These are phyloP conservation scores for Mythimna albipuncta DNA, from an alignment of 2,888 invertebrate species.

Conservation along the genomic window DNA sequence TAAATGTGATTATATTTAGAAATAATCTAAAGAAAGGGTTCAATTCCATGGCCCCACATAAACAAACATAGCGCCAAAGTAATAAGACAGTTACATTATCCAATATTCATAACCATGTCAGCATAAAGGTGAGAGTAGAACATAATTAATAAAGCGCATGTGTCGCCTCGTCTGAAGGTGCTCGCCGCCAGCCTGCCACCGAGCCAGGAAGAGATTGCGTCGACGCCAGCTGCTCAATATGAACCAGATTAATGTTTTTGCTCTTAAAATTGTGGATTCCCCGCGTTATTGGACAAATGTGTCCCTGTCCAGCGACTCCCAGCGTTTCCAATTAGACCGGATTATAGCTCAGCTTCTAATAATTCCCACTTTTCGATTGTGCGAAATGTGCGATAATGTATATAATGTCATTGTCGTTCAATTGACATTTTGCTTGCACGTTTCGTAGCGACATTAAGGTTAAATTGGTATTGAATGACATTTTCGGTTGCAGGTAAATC, in stretches of 20 bases:
- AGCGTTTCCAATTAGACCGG: slow-evolving; percentile 43
- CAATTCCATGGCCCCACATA: not conserved
- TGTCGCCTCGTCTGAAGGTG: slow-evolving; percentile 59
- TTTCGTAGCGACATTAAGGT: slow-evolving; percentile 31
- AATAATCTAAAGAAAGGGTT: not conserved
- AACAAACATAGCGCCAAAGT: slow-evolving; percentile 25
- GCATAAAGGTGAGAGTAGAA: slow-evolving; percentile 53
- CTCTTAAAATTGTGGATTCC: slow-evolving; percentile 50
- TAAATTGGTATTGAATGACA: slow-evolving; percentile 37
- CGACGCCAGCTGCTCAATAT: slow-evolving; percentile 64
- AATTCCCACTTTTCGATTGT: slow-evolving; percentile 26
- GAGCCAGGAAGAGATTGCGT: slow-evolving; percentile 61
- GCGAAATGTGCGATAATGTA: slow-evolving; percentile 28
- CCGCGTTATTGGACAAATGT: slow-evolving; percentile 48
- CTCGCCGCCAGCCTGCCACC: not conserved
- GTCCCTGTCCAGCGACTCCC: slow-evolving; percentile 17
- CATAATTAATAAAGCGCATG: slow-evolving; percentile 64
- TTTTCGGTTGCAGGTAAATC: slow-evolving; percentile 27
- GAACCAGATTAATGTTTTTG: slow-evolving; percentile 67
- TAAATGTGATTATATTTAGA: no score
- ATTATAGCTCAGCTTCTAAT: slow-evolving; percentile 38
- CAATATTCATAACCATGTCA: slow-evolving; percentile 57
- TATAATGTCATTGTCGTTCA: slow-evolving; percentile 50
- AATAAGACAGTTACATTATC: slow-evolving; percentile 34
- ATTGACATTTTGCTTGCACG: slow-evolving; percentile 43